Percentiles rank a stretch among this genome's conserved stretches.
phyloP scores from a whole-genome alignment of 2,888 invertebrate genomes.

The Dasypogon diadema region DNA sequence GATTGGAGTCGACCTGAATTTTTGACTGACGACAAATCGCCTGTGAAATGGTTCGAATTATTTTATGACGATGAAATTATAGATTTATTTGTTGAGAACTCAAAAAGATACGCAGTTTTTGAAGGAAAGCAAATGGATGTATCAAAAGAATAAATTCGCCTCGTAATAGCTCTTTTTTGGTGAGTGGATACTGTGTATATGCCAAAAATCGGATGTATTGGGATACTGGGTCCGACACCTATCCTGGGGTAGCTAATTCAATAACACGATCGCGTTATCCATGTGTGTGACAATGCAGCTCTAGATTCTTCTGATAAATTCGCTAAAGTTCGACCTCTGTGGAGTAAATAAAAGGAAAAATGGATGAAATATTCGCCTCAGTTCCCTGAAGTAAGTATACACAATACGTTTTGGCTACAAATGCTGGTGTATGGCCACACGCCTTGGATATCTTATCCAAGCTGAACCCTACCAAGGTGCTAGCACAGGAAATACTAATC shows the following conservation, averaged over 20 bases:
- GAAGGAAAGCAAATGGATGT: neutral
- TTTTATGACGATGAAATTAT: too few species aligned
- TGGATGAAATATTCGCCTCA: neutral
- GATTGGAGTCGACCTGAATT: neutral
- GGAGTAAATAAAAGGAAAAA: neutral
- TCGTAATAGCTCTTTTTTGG: neutral
- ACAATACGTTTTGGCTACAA: neutral
- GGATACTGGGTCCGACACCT: neutral
- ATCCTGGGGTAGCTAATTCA: neutral
- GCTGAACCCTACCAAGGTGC: too few species aligned
- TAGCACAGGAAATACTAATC: neutral
- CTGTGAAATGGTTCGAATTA: too few species aligned
- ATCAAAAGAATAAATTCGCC: neutral
- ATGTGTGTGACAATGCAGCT: neutral
- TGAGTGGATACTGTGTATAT: neutral
- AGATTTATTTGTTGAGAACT: too few species aligned
- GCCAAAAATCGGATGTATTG: neutral
- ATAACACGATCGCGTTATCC: neutral
- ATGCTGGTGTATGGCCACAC: constrained; percentile 4
- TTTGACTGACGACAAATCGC: neutral
- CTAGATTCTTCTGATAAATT: neutral
- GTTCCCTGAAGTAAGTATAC: neutral
- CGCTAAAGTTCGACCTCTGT: neutral
- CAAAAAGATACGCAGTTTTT: neutral
- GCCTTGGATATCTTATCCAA: neutral